phyloP scores from a whole-genome alignment of 2,113 vertebrate species.

The Thunnus maccoyii region DNA sequence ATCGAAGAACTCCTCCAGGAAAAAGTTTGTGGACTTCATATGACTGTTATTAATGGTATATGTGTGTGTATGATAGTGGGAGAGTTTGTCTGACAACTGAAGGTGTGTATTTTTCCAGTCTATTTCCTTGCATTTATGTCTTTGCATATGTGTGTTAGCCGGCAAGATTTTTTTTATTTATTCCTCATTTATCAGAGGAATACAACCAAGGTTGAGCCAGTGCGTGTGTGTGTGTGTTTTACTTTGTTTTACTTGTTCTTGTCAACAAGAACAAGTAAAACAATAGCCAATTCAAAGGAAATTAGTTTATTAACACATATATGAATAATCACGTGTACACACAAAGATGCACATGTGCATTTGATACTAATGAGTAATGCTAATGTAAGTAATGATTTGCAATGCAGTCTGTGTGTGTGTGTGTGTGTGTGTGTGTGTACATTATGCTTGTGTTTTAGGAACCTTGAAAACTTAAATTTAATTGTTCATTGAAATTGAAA shows the following conservation, averaged over 20 bases:
- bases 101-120: not conserved
- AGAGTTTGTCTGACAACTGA: too few relatives aligned
- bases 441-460: not conserved
- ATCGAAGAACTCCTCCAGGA: not conserved
- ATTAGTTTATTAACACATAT: not conserved
- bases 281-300: not conserved
- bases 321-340: not conserved
- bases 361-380: not conserved
- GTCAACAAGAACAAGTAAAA: not conserved
- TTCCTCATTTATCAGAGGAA: not conserved
- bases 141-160: too few relatives aligned
- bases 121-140: too few relatives aligned
- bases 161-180: too few relatives aligned
- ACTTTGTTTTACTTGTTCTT: not conserved
- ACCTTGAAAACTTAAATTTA: not conserved
- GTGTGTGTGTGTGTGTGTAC: not conserved
- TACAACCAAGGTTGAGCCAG: not conserved
- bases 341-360: not conserved
- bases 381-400: not conserved
- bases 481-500: not conserved
- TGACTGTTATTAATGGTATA: not conserved
- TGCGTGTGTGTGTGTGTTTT: not conserved
- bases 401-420: not conserved
- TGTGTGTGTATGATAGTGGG: not conserved
- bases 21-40: constrained; percentile 19